Evolutionary conservation across 2,113 vertebrate genomes (phyloP).

Genomic region (Eolophus roseicapilla): DNA sequence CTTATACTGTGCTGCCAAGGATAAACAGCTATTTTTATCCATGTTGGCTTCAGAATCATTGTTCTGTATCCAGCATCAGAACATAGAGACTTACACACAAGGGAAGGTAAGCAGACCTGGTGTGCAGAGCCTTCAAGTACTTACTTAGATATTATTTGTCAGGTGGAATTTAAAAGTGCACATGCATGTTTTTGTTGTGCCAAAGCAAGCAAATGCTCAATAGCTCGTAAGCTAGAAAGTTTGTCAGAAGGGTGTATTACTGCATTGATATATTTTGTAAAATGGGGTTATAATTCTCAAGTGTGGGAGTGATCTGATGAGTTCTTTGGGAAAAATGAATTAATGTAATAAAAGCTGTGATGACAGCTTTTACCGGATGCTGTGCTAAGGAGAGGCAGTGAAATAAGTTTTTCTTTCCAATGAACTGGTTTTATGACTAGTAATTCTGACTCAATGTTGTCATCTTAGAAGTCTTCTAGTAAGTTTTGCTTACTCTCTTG

Average conservation of each 20-base stretch:
- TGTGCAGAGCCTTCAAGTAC: neutral
- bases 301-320: neutral
- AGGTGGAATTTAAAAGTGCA: neutral
- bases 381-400: neutral
- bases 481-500: neutral
- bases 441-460: neutral
- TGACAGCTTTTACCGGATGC: neutral
- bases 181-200: neutral
- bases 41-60: neutral
- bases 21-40: neutral
- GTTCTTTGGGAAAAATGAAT: neutral
- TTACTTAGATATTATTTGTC: neutral
- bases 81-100: accelerated
- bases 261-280: neutral
- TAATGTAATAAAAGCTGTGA: neutral
- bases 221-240: neutral
- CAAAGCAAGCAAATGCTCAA: neutral
- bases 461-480: no score
- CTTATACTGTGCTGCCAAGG: neutral
- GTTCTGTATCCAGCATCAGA: neutral
- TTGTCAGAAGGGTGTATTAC: neutral
- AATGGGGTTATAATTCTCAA: neutral
- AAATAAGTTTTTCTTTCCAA: neutral
- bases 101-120: neutral
- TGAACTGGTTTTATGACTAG: neutral